A percentile compares a stretch with the other conserved stretches of the same genome.
These are phyloP conservation scores for Chitala chitala DNA, from an alignment of 2,113 vertebrate species.

Conservation along the genomic window DNA sequence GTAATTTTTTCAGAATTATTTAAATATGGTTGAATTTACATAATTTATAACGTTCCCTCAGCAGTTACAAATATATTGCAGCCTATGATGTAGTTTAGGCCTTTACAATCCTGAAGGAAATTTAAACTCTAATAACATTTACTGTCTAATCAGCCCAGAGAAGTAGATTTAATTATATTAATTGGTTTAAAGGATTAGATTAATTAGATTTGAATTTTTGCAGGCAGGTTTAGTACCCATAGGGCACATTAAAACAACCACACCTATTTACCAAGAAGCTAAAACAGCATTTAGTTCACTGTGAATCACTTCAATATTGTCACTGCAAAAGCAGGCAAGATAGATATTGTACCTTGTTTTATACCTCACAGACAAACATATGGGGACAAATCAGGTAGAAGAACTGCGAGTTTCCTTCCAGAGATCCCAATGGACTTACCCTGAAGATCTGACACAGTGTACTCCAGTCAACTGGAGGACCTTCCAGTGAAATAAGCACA, in stretches of 20 bases:
- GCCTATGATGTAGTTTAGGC: neutral
- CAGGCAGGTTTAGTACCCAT: neutral
- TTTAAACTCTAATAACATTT: constrained; percentile 6
- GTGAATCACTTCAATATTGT: too few relatives aligned
- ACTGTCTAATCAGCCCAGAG: constrained; percentile 10
- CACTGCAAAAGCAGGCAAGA: too few relatives aligned
- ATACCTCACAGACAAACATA: too few relatives aligned
- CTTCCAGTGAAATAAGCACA: neutral
- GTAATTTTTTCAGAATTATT: too few relatives aligned
- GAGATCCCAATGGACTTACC: neutral
- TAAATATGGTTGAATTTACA: too few relatives aligned
- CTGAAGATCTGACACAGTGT: neutral
- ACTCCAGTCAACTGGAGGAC: neutral
- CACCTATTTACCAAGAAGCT: neutral
- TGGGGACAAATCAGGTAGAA: too few relatives aligned
- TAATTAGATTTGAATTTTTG: constrained; percentile 3
- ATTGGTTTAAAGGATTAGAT: constrained; percentile 16
- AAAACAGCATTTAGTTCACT: too few relatives aligned
- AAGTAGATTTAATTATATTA: constrained; percentile 14
- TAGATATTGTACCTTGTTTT: too few relatives aligned
- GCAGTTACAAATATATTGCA: neutral
- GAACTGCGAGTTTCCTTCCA: too few relatives aligned
- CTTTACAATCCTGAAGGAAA: neutral
- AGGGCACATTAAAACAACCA: neutral
- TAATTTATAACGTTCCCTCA: too few relatives aligned